Base-by-base conservation (phyloP, 1,140 invertebrate genomes). In the Neodiprion pinetum region DNA sequence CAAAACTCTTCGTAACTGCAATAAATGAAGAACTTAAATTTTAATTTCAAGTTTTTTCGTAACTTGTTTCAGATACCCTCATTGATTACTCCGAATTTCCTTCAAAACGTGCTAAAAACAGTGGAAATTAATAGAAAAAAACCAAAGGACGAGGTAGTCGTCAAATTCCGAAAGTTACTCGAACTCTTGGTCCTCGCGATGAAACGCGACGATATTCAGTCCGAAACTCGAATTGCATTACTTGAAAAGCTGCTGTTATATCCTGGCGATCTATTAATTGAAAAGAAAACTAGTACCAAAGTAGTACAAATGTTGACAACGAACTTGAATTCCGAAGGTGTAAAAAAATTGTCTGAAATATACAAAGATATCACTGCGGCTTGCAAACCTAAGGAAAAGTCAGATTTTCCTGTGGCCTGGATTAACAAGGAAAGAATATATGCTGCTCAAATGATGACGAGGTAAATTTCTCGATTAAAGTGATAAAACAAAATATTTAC, bases 221-320 rank as follows among this genome's bases (percentile, higher is more conserved):
- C 85, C n/a, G 88, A 89, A 80, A 86, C 88, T 47, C 90, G 91
- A 81, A 84, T 93, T 48, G 82, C 84, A 67, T 84, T 92, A 7
- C 81, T 94, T 53, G 91, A 92, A 72, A 93, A 91, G 80, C 81
- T 95, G 7, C 84, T 94, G 47, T 87, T 93, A 49, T 87, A 90
- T 83, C 92, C 93, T 8, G 93, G 93, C 2, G 91, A 91, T 80
- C 90, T 94, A 75, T 92, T 93, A 85, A 92, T 94, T 76, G 92
- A 93, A 80, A 93, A 94, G 84, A 91, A 92, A 48, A 93, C 93
- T 48, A 91, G 91, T 40, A 91, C 89, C 12, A 92, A 90, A 78
- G 76, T 93, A 67, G 82, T 94, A 3, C 92, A 92, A 82, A 86
- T 90, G 40, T 88, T 93, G 53, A 91, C 90, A n/a, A 84, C 86